Conservation (phyloP, 2,113 vertebrate genomes). For the Bostrychus sinensis region DNA sequence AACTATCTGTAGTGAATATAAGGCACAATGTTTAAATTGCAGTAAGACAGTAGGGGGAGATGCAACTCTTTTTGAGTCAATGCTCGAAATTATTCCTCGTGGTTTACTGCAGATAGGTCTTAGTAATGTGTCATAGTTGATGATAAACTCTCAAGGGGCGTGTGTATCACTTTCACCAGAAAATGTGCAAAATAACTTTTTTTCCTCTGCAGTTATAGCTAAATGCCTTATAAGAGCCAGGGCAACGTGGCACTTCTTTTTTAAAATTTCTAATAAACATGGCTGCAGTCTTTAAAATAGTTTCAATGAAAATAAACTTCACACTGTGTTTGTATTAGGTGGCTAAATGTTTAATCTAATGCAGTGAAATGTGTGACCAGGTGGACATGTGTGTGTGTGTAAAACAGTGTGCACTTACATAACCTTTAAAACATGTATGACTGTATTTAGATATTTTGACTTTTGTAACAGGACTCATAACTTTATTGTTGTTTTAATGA, state of each 20-base stretch:
- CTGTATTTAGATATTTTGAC: constrained; percentile 3
- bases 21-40: constrained; percentile 2
- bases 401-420: too few relatives aligned
- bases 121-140: too few relatives aligned
- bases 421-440: too few relatives aligned
- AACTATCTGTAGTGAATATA: not conserved
- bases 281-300: too few relatives aligned
- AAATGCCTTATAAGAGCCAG: not conserved
- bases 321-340: not conserved
- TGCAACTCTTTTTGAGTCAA: constrained; percentile 49
- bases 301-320: not conserved
- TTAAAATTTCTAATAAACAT: too few relatives aligned
- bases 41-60: constrained; percentile 67
- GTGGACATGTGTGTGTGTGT: too few relatives aligned
- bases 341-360: not conserved
- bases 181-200: too few relatives aligned
- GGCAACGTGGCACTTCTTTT: constrained; percentile 5
- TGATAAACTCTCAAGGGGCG: too few relatives aligned
- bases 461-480: constrained; percentile 32
- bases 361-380: too few relatives aligned
- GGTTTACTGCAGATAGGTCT: constrained; percentile 32
- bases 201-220: constrained; percentile 18
- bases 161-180: too few relatives aligned
- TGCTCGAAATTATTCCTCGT: constrained; percentile 32
- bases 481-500: too few relatives aligned